Conservation (phyloP, 2,888 invertebrate species). For the Athetis lepigone region DNA sequence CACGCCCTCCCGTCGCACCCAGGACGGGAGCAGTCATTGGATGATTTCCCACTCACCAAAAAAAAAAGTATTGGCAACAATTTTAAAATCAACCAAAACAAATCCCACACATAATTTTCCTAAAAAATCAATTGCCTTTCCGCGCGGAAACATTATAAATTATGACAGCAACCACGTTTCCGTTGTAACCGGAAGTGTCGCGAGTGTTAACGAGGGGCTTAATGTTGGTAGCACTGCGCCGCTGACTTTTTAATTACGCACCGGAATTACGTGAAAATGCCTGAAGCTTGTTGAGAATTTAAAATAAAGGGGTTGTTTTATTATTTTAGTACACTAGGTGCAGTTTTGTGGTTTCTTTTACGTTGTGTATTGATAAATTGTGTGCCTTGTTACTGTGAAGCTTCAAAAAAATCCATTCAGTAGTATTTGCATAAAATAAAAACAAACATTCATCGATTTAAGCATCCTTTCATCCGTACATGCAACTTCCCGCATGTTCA, state of each 20-base stretch:
- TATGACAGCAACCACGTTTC: conserved; percentile 66
- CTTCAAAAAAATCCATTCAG: too few relatives aligned
- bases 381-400: too few relatives aligned
- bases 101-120: not conserved
- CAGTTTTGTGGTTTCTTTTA: too few relatives aligned
- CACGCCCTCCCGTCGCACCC: too few relatives aligned
- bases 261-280: conserved; percentile 87
- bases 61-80: too few relatives aligned
- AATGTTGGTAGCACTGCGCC: conserved; percentile 82
- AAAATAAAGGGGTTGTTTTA: conserved; percentile 71
- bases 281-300: conserved; percentile 78
- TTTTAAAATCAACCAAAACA: conserved; percentile 15
- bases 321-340: conserved; percentile 45
- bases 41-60: too few relatives aligned
- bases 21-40: too few relatives aligned
- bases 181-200: conserved; percentile 65
- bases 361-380: too few relatives aligned
- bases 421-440: too few relatives aligned
- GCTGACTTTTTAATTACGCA: conserved; percentile 88
- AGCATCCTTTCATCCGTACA: too few relatives aligned
- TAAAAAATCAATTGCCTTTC: conserved; percentile 47
- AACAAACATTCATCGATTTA: too few relatives aligned
- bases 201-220: conserved; percentile 85
- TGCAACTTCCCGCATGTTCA: too few relatives aligned
- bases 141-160: conserved; percentile 52